Evolutionary conservation across 1,140 invertebrate genomes (phyloP), one percentile per base, ranked within the genome.

Genomic region (Micrasema longulum): DNA sequence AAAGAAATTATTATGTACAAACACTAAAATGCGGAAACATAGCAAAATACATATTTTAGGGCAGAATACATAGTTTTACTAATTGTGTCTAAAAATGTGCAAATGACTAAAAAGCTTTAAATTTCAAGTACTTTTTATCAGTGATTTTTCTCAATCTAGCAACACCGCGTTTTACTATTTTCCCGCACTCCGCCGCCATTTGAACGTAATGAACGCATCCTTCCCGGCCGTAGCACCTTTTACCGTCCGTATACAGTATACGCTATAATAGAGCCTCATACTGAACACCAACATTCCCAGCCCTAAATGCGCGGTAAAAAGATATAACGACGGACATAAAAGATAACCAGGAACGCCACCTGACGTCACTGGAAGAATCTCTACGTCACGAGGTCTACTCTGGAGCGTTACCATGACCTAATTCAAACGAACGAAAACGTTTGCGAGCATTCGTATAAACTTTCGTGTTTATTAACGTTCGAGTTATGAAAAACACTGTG

Each of bases 291-390:
- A 53, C 26, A 53, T 53, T 53, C 26, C 14, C 11, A 22, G 4
- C 14, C 65, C 31, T 41, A 53, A 68, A 10, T 68, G 65, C 47
- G 36, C 52, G 52, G 65, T 68, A 53, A 68, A 68, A 53, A 35
- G 50, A 20, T 53, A 52, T 68, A 68, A 68, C 65, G 65, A 68
- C 22, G 31, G 65, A 26, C 47, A 68, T 53, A 68, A 68, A 68
- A 23, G 65, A 41, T 41, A 60, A 60, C 55, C 55, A 23, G 22
- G 16, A 43, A 38, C 55, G 36, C 55, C 55, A 60, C 36, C 55
- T 60, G 55, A 38, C 55, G 55, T 38, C 55, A 41, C 22, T 20
- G 36, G 18, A 38, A 35, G 14, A 43, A 60, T 14, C 31, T 16
- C 16, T 14, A 23, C 10, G 36, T 20, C 31, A 55, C 52, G 52